phyloP scores from a whole-genome alignment of 2,888 invertebrate genomes.

The Hoplodrina ambigua region DNA sequence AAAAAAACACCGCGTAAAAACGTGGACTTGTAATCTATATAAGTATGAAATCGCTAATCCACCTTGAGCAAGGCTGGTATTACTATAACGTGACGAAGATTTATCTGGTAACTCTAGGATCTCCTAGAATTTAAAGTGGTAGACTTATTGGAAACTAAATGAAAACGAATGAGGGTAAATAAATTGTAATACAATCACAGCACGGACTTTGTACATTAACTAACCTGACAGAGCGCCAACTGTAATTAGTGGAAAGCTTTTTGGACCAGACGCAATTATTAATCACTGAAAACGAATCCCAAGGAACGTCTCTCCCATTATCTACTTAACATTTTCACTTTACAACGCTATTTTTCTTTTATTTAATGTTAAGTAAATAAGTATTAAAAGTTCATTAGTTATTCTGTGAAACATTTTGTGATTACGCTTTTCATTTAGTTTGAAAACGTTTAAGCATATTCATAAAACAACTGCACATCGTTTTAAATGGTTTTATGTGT shows the following conservation, averaged over 20 bases:
- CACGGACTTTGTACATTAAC: constrained; percentile 15
- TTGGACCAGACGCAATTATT: constrained; percentile 29
- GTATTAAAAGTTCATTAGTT: constrained; percentile 8
- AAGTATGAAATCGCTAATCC: too few species aligned
- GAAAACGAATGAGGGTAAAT: not conserved
- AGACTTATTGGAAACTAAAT: constrained; percentile 9
- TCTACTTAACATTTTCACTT: constrained; percentile 9
- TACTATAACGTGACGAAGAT: too few species aligned
- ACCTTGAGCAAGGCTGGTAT: too few species aligned
- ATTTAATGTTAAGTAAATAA: constrained; percentile 4
- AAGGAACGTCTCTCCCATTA: not conserved
- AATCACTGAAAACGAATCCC: constrained; percentile 17
- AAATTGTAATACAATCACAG: not conserved
- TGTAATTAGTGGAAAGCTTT: constrained; percentile 32
- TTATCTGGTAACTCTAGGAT: too few species aligned
- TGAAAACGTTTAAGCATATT: too few species aligned
- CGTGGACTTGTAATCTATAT: too few species aligned
- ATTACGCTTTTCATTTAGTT: not conserved
- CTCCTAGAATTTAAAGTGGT: too few species aligned
- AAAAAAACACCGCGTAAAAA: too few species aligned
- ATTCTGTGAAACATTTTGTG: not conserved
- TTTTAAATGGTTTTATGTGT: too few species aligned
- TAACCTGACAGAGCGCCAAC: constrained; percentile 25
- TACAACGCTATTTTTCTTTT: constrained; percentile 1
- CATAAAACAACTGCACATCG: too few species aligned